A percentile compares a stretch with the other conserved stretches of the same genome.
Evolutionary conservation across 2,797 vertebrate genomes (phyloP).

Genomic region (Eleutherodactylus coqui): DNA sequence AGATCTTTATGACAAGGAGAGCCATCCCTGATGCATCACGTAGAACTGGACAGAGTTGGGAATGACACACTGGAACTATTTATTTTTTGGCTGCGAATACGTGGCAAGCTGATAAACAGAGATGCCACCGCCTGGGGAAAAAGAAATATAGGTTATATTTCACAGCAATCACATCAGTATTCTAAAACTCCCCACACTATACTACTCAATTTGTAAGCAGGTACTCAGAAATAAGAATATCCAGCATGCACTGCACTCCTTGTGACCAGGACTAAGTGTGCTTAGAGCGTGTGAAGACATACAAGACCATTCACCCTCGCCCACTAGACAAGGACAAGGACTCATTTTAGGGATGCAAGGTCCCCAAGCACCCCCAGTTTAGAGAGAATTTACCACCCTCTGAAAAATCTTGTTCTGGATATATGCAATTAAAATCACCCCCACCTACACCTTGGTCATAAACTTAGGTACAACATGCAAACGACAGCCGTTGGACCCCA

Average conservation of each 20-base stretch:
- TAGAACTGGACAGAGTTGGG: conserved; percentile 66
- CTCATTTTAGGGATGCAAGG: no score
- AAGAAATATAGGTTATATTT: neutral
- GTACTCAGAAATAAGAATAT: neutral
- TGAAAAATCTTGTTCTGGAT: no score
- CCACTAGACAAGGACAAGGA: neutral
- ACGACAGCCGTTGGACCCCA: no score
- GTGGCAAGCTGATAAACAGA: conserved; percentile 78
- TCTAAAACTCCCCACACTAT: neutral
- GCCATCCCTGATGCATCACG: conserved; percentile 66
- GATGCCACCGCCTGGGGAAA: conserved; percentile 77
- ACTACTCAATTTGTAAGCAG: neutral
- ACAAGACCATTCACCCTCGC: no score
- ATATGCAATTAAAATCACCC: no score
- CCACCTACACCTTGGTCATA: no score
- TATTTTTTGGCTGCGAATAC: conserved; percentile 82
- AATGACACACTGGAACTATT: conserved; percentile 68
- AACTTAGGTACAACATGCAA: no score
- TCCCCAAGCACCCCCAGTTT: no score
- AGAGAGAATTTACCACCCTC: no score
- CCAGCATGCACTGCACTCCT: neutral
- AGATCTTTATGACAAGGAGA: conserved; percentile 69
- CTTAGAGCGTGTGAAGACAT: no score
- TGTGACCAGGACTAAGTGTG: no score
- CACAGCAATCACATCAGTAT: neutral